These are phyloP conservation scores for Albula goreensis DNA, from an alignment of 2,113 vertebrate species.

Conservation along the genomic window DNA sequence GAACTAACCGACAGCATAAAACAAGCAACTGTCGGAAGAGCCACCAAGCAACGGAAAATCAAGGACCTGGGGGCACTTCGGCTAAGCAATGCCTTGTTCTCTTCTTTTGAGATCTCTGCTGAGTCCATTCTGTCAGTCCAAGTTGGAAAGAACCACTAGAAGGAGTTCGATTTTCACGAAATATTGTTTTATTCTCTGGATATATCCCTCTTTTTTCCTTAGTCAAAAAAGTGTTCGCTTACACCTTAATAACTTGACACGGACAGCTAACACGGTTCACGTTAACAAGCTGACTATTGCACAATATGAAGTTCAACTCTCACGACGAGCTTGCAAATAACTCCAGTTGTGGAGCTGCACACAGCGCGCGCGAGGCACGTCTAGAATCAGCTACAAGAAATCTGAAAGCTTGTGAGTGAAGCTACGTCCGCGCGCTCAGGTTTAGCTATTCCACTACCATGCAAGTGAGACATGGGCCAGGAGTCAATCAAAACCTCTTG, in stretches of 20 bases:
- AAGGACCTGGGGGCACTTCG: conserved; percentile 50
- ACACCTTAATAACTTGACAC: neutral
- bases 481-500: conserved; percentile 41
- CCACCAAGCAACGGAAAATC: conserved; percentile 54
- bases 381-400: conserved; percentile 39
- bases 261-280: neutral
- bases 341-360: neutral
- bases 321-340: neutral
- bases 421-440: conserved; percentile 31
- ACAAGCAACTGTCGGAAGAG: conserved; percentile 65
- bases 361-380: conserved; percentile 29
- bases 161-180: neutral
- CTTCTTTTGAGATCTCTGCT: conserved; percentile 39
- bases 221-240: neutral
- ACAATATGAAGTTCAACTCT: neutral
- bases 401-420: conserved; percentile 38
- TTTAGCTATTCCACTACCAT: conserved; percentile 38
- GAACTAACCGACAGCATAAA: conserved; percentile 76
- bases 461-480: conserved; percentile 34
- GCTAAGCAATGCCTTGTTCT: conserved; percentile 51
- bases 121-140: conserved; percentile 59
- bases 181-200: neutral
- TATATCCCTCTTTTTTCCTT: neutral
- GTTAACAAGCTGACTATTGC: neutral
- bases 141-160: conserved; percentile 3